Base-by-base conservation (phyloP, 2,113 vertebrate genomes). In the Tricholaema leucomelas region DNA sequence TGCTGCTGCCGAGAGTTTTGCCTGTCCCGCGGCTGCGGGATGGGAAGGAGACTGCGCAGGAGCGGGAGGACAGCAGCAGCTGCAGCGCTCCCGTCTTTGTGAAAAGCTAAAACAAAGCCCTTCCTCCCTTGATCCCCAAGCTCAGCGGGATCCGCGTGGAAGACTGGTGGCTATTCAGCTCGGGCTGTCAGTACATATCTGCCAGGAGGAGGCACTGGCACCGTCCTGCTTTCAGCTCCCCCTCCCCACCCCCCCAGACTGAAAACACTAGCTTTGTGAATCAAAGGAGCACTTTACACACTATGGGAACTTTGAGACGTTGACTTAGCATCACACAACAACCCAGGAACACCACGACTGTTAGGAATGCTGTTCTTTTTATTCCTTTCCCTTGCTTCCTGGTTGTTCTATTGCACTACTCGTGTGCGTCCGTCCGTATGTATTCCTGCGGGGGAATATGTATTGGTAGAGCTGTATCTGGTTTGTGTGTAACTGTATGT, bases 251-350 rank as follows among this genome's bases (percentile, higher is more conserved):
- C 31, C 90, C 87, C 35, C 20, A 12, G 21, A 70, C 92, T 74
- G 78, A 92, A 82, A 94, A 96, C 94, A 96, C 96, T 95, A 95
- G 97, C 97, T 96, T 97, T 97, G 97, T 96, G 92, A 98, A 90
- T 94, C 97, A 97, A 97, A 97, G 56, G 91, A 97, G 98, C 98
- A 98, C 98, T 98, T 98, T 98, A 98, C 52, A 94, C 96, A 94
- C 81, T 73, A 52, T 83, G 81, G 94, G 91, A 88, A 93, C 94
- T 95, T 75, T 7, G 69, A 84, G 74, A 58, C 89, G 76, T 89
- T 91, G 88, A 90, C 81, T 79, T 86, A 55, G 91, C 91, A 59
- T 93, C 84, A 75, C 75, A 44, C 74, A 55, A 90, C 85, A 82
- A 93, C 30, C 88, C 85, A 65, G 72, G 65, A 91, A 85, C 89